Conservation (phyloP, 2,888 invertebrate species). For the Sinhomidia bicolor region DNA sequence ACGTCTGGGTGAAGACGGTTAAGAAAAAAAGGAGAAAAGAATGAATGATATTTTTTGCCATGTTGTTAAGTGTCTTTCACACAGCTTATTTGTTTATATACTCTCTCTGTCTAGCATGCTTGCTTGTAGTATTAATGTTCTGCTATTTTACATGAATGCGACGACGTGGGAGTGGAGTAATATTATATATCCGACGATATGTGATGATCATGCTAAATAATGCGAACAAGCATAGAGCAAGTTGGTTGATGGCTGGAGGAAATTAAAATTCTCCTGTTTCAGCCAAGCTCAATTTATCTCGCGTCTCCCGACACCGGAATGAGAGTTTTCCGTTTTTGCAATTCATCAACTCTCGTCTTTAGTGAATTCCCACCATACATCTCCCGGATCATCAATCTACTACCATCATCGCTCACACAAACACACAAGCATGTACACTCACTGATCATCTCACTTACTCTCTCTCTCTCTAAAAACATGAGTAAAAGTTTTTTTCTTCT, state of each 20-base stretch:
- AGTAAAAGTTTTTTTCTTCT: constrained; percentile 18
- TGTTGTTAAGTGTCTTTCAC: constrained; percentile 45
- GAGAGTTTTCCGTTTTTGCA: constrained; percentile 80
- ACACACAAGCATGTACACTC: neutral
- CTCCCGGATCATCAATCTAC: constrained; percentile 80
- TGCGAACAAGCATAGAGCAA: constrained; percentile 56
- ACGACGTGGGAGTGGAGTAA: too few relatives aligned
- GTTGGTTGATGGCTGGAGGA: constrained; percentile 77
- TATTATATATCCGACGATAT: neutral
- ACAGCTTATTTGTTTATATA: constrained; percentile 31
- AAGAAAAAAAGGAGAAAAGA: neutral
- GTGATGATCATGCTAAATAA: constrained; percentile 55
- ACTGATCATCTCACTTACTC: constrained; percentile 8
- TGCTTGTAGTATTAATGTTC: neutral
- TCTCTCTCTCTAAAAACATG: neutral
- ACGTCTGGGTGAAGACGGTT: constrained; percentile 5
- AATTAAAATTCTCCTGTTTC: constrained; percentile 80
- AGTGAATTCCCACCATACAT: constrained; percentile 80
- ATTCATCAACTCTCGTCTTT: constrained; percentile 80
- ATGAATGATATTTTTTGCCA: constrained; percentile 35
- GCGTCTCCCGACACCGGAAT: constrained; percentile 79
- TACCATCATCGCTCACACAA: constrained; percentile 48
- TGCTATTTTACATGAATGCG: too few relatives aligned
- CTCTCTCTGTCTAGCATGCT: neutral
- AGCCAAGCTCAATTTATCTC: constrained; percentile 80